Conservation (phyloP, 2,113 vertebrate genomes). For the Melozone crissalis region DNA sequence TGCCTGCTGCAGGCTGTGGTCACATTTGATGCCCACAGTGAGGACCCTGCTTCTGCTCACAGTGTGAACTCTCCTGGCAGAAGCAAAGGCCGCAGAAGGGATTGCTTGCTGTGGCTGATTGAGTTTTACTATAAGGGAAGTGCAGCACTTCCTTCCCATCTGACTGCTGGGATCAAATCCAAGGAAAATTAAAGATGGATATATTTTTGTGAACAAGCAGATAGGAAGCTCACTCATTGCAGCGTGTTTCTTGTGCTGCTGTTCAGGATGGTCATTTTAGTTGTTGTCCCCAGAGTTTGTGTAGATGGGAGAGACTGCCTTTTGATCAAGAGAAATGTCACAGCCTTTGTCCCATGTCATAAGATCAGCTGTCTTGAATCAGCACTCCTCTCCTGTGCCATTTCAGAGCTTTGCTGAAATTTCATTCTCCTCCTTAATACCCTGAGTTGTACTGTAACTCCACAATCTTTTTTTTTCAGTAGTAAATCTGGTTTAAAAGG, state of each 20-base stretch:
- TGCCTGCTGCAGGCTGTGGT: neutral
- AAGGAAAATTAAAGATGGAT: neutral
- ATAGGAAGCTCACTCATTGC: neutral
- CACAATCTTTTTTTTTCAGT: neutral
- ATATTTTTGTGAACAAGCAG: neutral
- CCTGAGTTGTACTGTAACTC: neutral
- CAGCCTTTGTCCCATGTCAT: neutral
- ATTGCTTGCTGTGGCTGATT: neutral
- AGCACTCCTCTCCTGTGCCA: neutral
- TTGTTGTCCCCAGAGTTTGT: neutral
- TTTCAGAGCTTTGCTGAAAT: neutral
- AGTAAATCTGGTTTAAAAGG: neutral
- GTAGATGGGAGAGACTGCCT: neutral
- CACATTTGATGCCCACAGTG: neutral
- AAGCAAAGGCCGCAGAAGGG: neutral
- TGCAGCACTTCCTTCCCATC: neutral
- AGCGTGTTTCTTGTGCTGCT: neutral
- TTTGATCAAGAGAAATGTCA: neutral
- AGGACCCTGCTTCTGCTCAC: neutral
- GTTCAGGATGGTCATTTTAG: neutral
- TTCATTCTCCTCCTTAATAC: neutral
- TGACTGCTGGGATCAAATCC: conserved; percentile 32
- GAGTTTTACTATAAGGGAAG: neutral
- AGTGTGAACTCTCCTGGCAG: neutral
- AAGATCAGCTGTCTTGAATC: neutral